Percentiles rank a stretch among this genome's conserved stretches.
Evolutionary conservation across 1,140 invertebrate species (phyloP).

Genomic region (Drosophila nigrodunni): DNA sequence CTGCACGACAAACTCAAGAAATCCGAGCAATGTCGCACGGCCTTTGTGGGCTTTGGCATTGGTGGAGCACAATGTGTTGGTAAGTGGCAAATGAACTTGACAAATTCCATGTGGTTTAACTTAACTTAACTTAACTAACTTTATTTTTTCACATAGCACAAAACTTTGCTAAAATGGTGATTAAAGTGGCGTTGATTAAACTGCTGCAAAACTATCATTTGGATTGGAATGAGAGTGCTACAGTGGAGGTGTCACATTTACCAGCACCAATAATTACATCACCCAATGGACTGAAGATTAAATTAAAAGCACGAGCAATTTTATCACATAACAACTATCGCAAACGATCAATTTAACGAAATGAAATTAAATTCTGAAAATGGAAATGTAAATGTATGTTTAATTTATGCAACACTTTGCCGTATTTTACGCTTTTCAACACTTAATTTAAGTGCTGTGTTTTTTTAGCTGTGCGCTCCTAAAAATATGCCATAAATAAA

Average conservation of each 20-base stretch:
- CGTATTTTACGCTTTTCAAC: conserved; percentile 48
- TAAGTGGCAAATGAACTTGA: conserved; percentile 29
- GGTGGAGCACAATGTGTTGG: conserved; percentile 68
- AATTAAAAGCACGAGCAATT: conserved; percentile 60
- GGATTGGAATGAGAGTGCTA: conserved; percentile 44
- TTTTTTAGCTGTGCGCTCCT: conserved; percentile 55
- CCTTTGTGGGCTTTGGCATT: conserved; percentile 65
- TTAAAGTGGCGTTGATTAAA: conserved; percentile 71
- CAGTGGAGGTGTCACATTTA: conserved; percentile 59
- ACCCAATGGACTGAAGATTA: conserved; percentile 63
- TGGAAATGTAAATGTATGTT: background rate
- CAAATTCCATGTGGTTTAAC: conserved; percentile 1
- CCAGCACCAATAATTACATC: conserved; percentile 67
- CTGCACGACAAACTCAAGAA: conserved; percentile 40
- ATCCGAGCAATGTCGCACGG: conserved; percentile 17
- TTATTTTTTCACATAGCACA: conserved; percentile 52
- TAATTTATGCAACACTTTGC: conserved; percentile 33
- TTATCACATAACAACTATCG: conserved; percentile 47
- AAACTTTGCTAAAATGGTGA: conserved; percentile 75
- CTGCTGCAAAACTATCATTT: conserved; percentile 64
- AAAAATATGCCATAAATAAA: conserved; percentile 81
- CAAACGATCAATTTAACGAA: conserved; percentile 25
- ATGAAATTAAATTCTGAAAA: conserved; percentile 2
- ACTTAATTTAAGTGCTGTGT: conserved; percentile 49
- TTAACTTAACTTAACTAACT: background rate